A percentile compares a stretch with the other conserved stretches of the same genome.
These are phyloP conservation scores for Phymatocera aterrima DNA, from an alignment of 2,888 invertebrate genomes.

Conservation along the genomic window DNA sequence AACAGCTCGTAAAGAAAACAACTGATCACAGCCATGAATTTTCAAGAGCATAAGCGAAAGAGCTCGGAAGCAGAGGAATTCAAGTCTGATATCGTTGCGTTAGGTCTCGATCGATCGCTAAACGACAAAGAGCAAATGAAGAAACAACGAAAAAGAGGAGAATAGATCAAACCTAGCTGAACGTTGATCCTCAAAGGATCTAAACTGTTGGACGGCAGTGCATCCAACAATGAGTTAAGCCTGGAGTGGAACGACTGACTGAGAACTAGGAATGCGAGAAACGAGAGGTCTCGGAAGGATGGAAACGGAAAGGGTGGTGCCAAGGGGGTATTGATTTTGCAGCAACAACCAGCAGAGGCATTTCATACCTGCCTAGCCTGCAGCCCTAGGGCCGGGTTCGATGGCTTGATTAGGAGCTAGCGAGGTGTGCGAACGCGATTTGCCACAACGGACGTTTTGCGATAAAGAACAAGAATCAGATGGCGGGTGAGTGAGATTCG, in stretches of 20 bases:
- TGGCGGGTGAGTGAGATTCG: neutral
- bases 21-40: too few relatives aligned
- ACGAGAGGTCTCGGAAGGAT: constrained; percentile 49
- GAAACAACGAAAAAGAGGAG: too few relatives aligned
- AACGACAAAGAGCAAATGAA: too few relatives aligned
- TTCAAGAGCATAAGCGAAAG: too few relatives aligned
- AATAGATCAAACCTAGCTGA: too few relatives aligned
- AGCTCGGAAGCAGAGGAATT: too few relatives aligned
- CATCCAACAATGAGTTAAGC: constrained; percentile 25
- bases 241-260: constrained; percentile 41
- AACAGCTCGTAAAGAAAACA: constrained; percentile 2
- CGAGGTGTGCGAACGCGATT: constrained; percentile 41
- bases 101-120: too few relatives aligned
- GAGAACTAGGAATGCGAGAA: constrained; percentile 48
- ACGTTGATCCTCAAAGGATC: too few relatives aligned
- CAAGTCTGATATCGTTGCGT: too few relatives aligned
- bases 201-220: neutral
- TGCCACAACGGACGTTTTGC: constrained; percentile 16
- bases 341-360: constrained; percentile 67
- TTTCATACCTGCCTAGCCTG: constrained; percentile 60
- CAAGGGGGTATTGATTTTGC: constrained; percentile 67
- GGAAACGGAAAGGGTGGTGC: constrained; percentile 49
- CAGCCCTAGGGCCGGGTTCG: constrained; percentile 47
- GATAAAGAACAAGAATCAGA: neutral
- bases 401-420: constrained; percentile 44